Evolutionary conservation across 2,888 invertebrate species (phyloP).

Genomic region (Cacoxenus indagator): DNA sequence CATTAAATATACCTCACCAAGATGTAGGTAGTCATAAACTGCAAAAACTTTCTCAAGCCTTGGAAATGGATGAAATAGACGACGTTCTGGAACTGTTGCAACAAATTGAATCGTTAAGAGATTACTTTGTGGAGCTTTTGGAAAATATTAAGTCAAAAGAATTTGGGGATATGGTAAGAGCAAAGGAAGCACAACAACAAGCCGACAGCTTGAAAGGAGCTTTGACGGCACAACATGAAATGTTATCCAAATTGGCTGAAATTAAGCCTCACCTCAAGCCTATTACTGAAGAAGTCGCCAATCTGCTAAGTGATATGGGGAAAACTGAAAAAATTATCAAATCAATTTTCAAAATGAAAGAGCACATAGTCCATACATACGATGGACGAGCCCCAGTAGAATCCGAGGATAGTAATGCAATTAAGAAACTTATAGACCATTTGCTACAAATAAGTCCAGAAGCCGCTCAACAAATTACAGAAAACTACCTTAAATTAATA

Average conservation of each 20-base stretch:
- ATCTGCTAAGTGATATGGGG: conserved; percentile 36
- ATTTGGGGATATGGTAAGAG: conserved; percentile 16
- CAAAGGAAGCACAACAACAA: conserved; percentile 9
- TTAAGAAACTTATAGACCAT: conserved; percentile 42
- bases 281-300: conserved; percentile 12
- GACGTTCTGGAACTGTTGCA: conserved; percentile 45
- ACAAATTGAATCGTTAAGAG: conserved; percentile 46
- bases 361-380: conserved; percentile 66
- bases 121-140: conserved; percentile 31
- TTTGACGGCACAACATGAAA: conserved; percentile 25
- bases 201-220: conserved; percentile 5
- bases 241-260: background rate
- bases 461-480: conserved; percentile 33
- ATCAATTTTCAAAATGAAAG: conserved; percentile 56
- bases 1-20: background rate
- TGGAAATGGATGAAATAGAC: conserved; percentile 22
- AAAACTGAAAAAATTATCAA: conserved; percentile 44
- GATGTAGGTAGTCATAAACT: background rate
- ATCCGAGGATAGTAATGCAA: conserved; percentile 23
- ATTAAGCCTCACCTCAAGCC: conserved; percentile 22
- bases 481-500: conserved; percentile 39
- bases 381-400: conserved; percentile 48
- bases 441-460: conserved; percentile 39
- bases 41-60: conserved; percentile 2
- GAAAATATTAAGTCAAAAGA: conserved; percentile 27